phyloP scores from a whole-genome alignment of 2,113 vertebrate species.

The Athene noctua region DNA sequence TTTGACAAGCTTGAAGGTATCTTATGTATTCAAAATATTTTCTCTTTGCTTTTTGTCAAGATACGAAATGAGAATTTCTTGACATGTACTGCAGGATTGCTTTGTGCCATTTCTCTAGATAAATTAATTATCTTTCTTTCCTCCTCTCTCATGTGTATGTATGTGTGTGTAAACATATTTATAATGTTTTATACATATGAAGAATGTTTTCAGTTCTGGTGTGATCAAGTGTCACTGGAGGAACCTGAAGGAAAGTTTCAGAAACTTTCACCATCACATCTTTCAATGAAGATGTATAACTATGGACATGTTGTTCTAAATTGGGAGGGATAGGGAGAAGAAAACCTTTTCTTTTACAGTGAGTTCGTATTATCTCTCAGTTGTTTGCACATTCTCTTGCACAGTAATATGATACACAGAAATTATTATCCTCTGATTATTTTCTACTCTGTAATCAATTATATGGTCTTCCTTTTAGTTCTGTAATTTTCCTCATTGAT shows the following conservation, averaged over 20 bases:
- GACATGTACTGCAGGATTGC: not conserved
- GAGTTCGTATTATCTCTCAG: not conserved
- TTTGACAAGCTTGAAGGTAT: not conserved
- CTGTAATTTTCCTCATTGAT: not conserved
- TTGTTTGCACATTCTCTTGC: not conserved
- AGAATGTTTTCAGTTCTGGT: not conserved
- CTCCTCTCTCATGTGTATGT: not conserved
- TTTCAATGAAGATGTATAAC: not conserved
- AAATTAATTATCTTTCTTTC: not conserved
- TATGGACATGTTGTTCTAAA: not conserved
- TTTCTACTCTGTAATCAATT: not conserved
- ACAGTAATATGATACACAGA: not conserved
- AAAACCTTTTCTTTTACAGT: not conserved
- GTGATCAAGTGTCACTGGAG: not conserved
- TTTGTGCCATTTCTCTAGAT: not conserved
- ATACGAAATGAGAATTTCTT: not conserved
- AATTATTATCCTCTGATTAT: not conserved
- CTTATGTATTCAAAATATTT: not conserved
- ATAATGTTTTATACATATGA: not conserved
- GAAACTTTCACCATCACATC: not conserved
- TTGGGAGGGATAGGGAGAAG: rapidly evolving
- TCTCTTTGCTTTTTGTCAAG: not conserved
- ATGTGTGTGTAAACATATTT: not conserved
- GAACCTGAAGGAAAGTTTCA: not conserved
- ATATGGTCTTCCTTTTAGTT: not conserved